Base-by-base conservation (phyloP, 2,888 invertebrate species). In the Xylota sylvarum region DNA sequence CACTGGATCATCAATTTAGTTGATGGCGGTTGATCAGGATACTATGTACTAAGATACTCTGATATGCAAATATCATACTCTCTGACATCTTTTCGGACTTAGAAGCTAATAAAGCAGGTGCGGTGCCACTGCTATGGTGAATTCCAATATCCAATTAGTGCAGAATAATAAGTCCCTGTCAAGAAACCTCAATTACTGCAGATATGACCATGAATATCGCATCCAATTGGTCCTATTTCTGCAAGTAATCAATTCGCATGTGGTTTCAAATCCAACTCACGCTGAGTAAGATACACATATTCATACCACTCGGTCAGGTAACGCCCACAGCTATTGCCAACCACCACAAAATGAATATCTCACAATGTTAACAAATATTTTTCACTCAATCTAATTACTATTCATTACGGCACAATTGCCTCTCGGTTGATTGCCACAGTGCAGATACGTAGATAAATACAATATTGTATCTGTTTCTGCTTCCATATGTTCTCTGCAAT, bases 381-480 rank as follows among this genome's bases (percentile, higher is more conserved):
- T 85, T 76, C 81, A 72, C 60, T 65, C 85, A 86, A 82, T 82
- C 82, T 86, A 86, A 86, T 86, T 86, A 73, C 85, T 77, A 86
- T 81, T 86, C 85, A 86, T 82, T 86, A 77, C 77, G 3, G 62
- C 52, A 62, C 65, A 82, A 82, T 86, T 76, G 85, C 69, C 35
- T 52, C 60, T 52, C 73, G 70, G 69, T 70, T 52, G 82, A 77
- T 77, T 82, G 72, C 82, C 70, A 67, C 43, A 65, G 30, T 58
- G 62, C 17, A 72, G 56, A 64, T 62, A 40, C 19, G 17, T 40
- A n/a, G 14, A 23, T 37, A 30, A 32, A 27, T 48, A 35, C 30
- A 43, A 19, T 43, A 50, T 55, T 17, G 32, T 23, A 55, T 23
- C 9, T 56, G 43, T 56, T 58, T 60, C 30, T 30, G 69, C 70